These are phyloP conservation scores for Tipula confusa DNA, from an alignment of 2,888 invertebrate genomes.

Conservation along the genomic window DNA sequence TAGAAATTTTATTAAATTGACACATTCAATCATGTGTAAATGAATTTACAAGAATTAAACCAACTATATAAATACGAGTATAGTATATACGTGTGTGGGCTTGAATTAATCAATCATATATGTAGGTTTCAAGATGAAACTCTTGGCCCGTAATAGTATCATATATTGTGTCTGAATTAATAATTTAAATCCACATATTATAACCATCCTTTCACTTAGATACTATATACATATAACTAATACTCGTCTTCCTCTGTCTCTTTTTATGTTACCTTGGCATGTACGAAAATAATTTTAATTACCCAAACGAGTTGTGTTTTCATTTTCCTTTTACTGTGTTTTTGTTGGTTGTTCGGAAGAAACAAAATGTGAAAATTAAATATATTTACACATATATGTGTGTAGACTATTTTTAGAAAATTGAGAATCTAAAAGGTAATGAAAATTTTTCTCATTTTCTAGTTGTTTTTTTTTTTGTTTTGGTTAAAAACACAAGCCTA, in stretches of 20 bases:
- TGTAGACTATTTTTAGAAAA: conserved; percentile 5
- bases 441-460: neutral
- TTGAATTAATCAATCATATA: neutral
- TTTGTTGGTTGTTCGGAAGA: neutral
- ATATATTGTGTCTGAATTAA: neutral
- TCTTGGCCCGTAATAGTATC: neutral
- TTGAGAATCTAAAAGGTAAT: neutral
- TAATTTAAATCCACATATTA: neutral
- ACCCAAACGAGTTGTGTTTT: conserved; percentile 3
- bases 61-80: neutral
- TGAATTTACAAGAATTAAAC: neutral
- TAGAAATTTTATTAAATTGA: conserved; percentile 3
- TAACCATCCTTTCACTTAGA: neutral
- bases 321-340: neutral
- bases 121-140: neutral
- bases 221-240: no score
- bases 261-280: neutral
- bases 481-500: neutral
- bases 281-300: conserved; percentile 12
- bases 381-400: neutral
- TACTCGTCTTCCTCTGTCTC: neutral
- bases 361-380: conserved; percentile 4
- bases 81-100: neutral
- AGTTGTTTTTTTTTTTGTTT: neutral
- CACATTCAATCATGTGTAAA: conserved; percentile 3